phyloP scores from a whole-genome alignment of 2,113 vertebrate genomes.

The Callaeas wilsoni region DNA sequence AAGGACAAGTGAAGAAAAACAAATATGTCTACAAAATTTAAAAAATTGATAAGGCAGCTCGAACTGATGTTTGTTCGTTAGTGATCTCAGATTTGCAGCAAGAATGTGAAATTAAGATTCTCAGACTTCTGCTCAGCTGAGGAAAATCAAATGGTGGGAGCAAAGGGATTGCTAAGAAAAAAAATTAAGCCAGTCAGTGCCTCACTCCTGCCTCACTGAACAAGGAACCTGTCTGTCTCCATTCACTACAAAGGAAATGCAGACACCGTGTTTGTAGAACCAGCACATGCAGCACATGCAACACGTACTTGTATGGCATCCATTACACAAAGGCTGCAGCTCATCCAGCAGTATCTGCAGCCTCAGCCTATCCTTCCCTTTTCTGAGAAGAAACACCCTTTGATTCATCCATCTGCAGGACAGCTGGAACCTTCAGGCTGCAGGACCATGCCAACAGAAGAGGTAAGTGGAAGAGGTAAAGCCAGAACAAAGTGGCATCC shows the following conservation, averaged over 20 bases:
- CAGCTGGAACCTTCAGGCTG: neutral
- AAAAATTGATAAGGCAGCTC: neutral
- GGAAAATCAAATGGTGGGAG: neutral
- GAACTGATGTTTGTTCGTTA: neutral
- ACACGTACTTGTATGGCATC: neutral
- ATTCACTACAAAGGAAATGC: neutral
- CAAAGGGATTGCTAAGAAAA: neutral
- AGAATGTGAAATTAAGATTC: neutral
- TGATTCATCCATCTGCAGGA: neutral
- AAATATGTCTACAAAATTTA: neutral
- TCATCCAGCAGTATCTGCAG: neutral
- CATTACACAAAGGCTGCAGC: neutral
- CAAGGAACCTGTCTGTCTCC: neutral
- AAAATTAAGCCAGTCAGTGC: neutral
- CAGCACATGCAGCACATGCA: rapidly evolving
- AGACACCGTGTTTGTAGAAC: neutral
- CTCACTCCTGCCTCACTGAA: neutral
- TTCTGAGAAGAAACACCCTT: neutral
- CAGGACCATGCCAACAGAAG: neutral
- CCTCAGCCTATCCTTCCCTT: no score
- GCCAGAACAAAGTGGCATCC: neutral
- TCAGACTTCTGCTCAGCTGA: neutral
- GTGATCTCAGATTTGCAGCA: neutral
- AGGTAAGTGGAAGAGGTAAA: neutral
- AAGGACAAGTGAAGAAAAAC: neutral